Evolutionary conservation across 64 coral and sea anemone species (phyloP).

Genomic region (Stichodactyla helianthus): DNA sequence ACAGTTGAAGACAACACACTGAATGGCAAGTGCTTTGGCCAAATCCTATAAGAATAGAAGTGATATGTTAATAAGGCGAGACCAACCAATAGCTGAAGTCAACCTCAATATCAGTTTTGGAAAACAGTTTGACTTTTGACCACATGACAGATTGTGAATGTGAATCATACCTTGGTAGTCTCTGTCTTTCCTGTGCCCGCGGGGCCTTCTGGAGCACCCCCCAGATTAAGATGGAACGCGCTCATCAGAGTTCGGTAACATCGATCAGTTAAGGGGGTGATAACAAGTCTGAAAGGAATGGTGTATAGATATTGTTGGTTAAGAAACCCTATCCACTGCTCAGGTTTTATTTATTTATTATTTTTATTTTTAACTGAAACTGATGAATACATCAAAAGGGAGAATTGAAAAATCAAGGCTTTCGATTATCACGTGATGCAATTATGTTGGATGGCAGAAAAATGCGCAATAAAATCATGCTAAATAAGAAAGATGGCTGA

Average conservation of each 20-base stretch:
- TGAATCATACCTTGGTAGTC: slow-evolving; percentile 78
- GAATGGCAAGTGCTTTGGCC: slow-evolving; percentile 97
- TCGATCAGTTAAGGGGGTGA: slow-evolving; percentile 97
- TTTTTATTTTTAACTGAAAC: no score
- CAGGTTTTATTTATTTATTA: no score
- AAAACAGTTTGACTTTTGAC: neutral
- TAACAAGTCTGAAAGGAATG: slow-evolving; percentile 63
- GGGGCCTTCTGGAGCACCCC: slow-evolving; percentile 95
- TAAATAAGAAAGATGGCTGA: no score
- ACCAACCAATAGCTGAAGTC: neutral
- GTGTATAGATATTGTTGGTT: no score
- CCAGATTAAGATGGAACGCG: slow-evolving; percentile 96
- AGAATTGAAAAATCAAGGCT: no score
- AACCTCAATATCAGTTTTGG: no score
- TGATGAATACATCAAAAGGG: no score
- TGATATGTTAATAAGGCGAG: neutral
- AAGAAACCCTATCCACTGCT: no score
- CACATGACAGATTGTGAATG: no score
- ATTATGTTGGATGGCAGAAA: no score
- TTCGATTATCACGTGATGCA: no score
- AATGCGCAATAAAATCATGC: no score
- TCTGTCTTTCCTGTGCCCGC: slow-evolving; percentile 97
- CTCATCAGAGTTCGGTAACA: slow-evolving; percentile 96
- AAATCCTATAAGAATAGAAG: slow-evolving; percentile 68
- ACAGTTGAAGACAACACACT: slow-evolving; percentile 99